A percentile compares a stretch with the other conserved stretches of the same genome.
These are phyloP conservation scores for Amia ocellicauda DNA, from an alignment of 2,113 vertebrate species.

Conservation along the genomic window DNA sequence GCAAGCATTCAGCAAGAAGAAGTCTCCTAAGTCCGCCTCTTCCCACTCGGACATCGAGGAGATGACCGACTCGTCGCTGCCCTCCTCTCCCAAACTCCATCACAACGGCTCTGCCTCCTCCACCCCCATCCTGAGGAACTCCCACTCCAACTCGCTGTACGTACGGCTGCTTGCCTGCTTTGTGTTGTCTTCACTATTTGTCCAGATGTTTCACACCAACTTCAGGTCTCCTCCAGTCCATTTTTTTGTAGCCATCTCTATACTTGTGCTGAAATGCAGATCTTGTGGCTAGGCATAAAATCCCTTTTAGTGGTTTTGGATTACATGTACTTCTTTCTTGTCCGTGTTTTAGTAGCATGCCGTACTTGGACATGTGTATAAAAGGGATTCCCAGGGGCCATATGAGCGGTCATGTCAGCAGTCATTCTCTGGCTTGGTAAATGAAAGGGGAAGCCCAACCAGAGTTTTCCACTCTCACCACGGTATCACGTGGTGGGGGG, in stretches of 20 bases:
- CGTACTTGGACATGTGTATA: conserved; percentile 4
- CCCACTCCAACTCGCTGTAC: conserved; percentile 90
- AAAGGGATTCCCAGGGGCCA: not conserved
- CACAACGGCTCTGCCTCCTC: conserved; percentile 75
- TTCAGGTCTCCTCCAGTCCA: not conserved
- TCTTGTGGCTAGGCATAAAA: too few species aligned
- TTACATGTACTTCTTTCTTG: not conserved
- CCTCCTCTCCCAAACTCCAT: conserved; percentile 88
- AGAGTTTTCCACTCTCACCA: too few species aligned
- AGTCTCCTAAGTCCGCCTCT: conserved; percentile 94
- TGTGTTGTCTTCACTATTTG: too few species aligned
- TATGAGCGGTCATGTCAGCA: not conserved
- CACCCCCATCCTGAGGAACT: conserved; percentile 78
- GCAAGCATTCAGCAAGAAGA: conserved; percentile 98
- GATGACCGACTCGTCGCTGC: conserved; percentile 93
- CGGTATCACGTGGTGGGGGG: too few species aligned
- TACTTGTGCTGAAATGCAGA: too few species aligned
- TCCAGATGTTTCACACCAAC: not conserved
- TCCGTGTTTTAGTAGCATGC: conserved; percentile 1
- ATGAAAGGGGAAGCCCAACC: not conserved
- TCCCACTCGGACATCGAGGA: conserved; percentile 98
- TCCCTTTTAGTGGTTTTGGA: not conserved
- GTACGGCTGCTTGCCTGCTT: conserved; percentile 39
- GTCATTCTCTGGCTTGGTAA: conserved; percentile 17
- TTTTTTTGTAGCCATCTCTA: not conserved